phyloP scores from a whole-genome alignment of 2,888 invertebrate genomes.

The Noctua fimbriata region DNA sequence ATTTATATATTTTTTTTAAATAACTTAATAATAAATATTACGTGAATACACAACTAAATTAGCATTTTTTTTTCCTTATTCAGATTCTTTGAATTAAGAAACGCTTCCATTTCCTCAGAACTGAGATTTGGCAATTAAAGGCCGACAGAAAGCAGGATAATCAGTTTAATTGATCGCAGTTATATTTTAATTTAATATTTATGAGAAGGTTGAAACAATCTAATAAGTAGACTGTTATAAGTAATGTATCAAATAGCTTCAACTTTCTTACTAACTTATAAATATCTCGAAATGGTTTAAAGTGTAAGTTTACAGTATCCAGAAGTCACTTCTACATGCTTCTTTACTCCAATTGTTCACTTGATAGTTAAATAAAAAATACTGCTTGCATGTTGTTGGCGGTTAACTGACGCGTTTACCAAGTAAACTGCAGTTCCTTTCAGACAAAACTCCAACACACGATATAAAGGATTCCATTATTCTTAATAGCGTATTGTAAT shows the following conservation, averaged over 20 bases:
- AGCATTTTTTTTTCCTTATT: neutral
- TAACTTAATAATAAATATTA: neutral
- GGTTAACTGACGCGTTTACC: constrained; percentile 10
- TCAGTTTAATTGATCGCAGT: neutral
- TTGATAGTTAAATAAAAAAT: neutral
- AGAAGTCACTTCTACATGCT: neutral
- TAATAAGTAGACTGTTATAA: neutral
- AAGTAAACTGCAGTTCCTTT: constrained; percentile 22
- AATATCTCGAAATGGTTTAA: neutral
- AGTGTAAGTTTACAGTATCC: neutral
- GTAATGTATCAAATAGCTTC: neutral
- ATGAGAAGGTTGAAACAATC: neutral
- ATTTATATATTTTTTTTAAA: too few relatives aligned
- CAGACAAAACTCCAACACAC: constrained; percentile 28
- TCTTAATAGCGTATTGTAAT: constrained; percentile 43
- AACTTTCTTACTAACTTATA: neutral
- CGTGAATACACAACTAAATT: neutral
- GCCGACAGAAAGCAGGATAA: neutral
- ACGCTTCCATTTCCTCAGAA: neutral
- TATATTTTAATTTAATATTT: neutral
- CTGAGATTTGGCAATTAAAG: neutral
- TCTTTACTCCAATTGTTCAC: neutral
- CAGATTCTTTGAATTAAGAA: neutral
- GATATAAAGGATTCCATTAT: constrained; percentile 36
- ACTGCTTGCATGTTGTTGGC: neutral